Conservation (phyloP, 1,140 invertebrate genomes). For the Drosophila willistoni region DNA sequence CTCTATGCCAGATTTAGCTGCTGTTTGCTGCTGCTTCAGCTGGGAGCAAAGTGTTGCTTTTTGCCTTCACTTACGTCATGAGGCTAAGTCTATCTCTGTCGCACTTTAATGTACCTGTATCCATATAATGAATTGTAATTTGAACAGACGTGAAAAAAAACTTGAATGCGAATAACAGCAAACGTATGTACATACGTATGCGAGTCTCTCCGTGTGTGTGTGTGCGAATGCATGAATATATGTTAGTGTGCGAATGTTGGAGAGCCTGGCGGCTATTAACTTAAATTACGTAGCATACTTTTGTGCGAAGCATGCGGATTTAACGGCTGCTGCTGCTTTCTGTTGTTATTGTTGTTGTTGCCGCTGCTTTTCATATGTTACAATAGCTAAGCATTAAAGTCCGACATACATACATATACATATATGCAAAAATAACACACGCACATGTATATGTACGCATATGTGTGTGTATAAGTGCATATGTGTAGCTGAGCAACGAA, state of each 20-base stretch:
- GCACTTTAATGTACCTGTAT: constrained; percentile 29
- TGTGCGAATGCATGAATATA: constrained; percentile 1
- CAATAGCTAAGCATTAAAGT: constrained; percentile 65
- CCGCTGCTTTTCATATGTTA: constrained; percentile 18
- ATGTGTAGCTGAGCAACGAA: constrained; percentile 29
- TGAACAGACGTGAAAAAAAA: constrained; percentile 62
- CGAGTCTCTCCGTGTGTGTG: no score
- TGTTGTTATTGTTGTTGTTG: constrained; percentile 21
- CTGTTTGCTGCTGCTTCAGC: constrained; percentile 15
- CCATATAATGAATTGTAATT: constrained; percentile 76
- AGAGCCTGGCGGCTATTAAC: constrained; percentile 63
- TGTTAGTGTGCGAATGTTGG: constrained; percentile 7
- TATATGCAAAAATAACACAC: constrained; percentile 9
- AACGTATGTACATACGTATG: not conserved
- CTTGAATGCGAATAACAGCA: constrained; percentile 23
- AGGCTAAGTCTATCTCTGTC: constrained; percentile 6
- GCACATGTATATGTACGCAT: not conserved
- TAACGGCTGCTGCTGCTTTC: constrained; percentile 46
- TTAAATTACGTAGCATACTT: constrained; percentile 78
- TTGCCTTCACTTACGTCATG: constrained; percentile 47
- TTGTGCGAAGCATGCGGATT: constrained; percentile 61
- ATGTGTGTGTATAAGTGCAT: not conserved
- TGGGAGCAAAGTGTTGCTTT: constrained; percentile 27
- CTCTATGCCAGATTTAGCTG: constrained; percentile 21
- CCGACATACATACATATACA: constrained; percentile 15